phyloP scores from a whole-genome alignment of 2,797 vertebrate genomes.

The Natrix natrix region DNA sequence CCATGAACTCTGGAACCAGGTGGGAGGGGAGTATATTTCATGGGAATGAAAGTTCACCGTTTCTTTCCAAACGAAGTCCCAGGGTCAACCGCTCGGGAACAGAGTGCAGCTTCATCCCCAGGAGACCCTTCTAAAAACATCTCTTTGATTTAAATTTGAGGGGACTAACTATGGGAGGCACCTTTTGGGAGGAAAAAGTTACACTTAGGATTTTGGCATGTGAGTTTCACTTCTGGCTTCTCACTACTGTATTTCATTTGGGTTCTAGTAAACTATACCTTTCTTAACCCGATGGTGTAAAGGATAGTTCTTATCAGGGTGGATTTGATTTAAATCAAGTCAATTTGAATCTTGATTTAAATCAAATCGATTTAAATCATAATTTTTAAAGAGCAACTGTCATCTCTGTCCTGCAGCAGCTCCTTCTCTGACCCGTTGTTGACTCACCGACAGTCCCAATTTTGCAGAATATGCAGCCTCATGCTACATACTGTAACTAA shows the following conservation, averaged over 20 bases:
- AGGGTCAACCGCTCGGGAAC: background rate
- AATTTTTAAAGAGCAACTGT: too few species aligned
- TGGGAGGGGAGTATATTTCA: background rate
- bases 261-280: background rate
- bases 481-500: too few species aligned
- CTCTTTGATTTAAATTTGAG: background rate
- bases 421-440: too few species aligned
- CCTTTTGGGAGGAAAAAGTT: background rate
- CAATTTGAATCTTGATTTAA: too few species aligned
- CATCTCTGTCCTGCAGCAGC: too few species aligned
- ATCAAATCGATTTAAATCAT: too few species aligned
- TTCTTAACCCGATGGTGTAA: background rate
- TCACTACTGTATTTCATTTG: background rate
- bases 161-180: background rate
- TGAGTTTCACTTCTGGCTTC: background rate
- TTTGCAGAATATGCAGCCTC: too few species aligned
- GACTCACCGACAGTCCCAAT: too few species aligned
- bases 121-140: background rate
- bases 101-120: background rate
- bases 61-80: background rate
- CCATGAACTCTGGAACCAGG: background rate
- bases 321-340: too few species aligned
- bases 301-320: background rate
- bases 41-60: background rate
- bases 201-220: background rate